Evolutionary conservation across 2,888 invertebrate genomes (phyloP), one percentile per base, ranked within the genome.

Genomic region (Xestoiulus laeticollis): DNA sequence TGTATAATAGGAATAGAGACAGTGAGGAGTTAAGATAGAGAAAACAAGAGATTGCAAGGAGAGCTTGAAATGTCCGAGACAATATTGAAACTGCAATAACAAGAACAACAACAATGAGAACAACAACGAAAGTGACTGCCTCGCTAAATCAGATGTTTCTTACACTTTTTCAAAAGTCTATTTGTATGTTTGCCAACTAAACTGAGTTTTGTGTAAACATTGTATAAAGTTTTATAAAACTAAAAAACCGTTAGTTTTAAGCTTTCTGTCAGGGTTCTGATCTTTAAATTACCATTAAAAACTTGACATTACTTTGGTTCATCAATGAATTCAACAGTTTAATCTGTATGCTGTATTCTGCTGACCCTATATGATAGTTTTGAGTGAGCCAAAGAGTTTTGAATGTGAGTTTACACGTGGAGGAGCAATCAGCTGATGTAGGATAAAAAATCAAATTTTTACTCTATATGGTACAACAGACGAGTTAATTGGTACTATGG

Each of bases 21-120:
- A 78, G 30, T 30, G 30, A n/a, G n/a, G n/a, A 32, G 12, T 78
- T 30, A 78, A 16, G 78, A 78, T 26, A 78, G 30, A 59, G 30
- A 78, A 78, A 78, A 78, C 30, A 78, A 78, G 14, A 78, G 78
- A 78, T 78, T 78, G 78, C 12, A 78, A 78, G 30, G 78, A 78
- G 30, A 78, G 78, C 30, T 78, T 32, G 78, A 78, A 78, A 32
- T 30, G 30, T 78, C 78, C 78, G 78, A 78, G 78, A 78, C 30
- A 78, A 78, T 14, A 30, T 78, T 78, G 1, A 78, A 78, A 78
- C 78, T 30, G 26, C 68, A 68, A n/a, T n/a, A n/a, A 38, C 38
- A 38, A 38, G 38, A 38, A 78, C 30, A 78, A 30, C 78, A 78
- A 78, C 78, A 78, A 78, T 4, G 30, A 78, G 78, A 32, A 78